These are phyloP conservation scores for Apocheima hispidaria DNA, from an alignment of 2,888 invertebrate species.

Conservation along the genomic window DNA sequence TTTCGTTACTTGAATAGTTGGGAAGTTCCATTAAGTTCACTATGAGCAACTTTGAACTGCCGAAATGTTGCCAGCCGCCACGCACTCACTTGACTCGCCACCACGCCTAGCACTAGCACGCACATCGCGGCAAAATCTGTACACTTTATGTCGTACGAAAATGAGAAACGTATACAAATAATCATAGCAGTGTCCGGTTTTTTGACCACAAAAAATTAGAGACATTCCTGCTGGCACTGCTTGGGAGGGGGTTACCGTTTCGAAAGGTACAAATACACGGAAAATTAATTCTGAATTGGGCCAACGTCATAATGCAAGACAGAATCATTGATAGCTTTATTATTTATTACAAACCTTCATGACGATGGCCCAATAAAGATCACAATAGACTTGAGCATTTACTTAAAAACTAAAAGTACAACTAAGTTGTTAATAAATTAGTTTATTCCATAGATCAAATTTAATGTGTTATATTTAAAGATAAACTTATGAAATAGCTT, in stretches of 20 bases:
- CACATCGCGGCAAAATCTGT: too few relatives aligned
- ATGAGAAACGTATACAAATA: too few relatives aligned
- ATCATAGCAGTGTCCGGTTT: too few relatives aligned
- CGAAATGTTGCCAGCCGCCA: too few relatives aligned
- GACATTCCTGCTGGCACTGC: too few relatives aligned
- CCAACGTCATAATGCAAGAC: background rate
- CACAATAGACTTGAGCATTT: background rate
- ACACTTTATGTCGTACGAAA: too few relatives aligned
- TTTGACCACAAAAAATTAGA: too few relatives aligned
- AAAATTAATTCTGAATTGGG: background rate
- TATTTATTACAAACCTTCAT: background rate
- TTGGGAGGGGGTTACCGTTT: too few relatives aligned
- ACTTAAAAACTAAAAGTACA: constrained; percentile 3
- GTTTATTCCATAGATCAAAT: background rate
- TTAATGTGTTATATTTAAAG: background rate
- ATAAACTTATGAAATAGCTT: background rate
- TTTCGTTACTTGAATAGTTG: background rate
- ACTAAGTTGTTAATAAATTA: background rate
- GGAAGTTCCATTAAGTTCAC: background rate
- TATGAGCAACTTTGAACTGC: too few relatives aligned
- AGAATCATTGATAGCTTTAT: background rate
- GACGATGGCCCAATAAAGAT: constrained; percentile 1
- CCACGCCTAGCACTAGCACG: too few relatives aligned
- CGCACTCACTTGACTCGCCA: too few relatives aligned
- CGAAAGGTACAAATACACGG: too few relatives aligned